Conservation (phyloP, 2,797 vertebrate species). For the Orientallactaga sibirica region DNA sequence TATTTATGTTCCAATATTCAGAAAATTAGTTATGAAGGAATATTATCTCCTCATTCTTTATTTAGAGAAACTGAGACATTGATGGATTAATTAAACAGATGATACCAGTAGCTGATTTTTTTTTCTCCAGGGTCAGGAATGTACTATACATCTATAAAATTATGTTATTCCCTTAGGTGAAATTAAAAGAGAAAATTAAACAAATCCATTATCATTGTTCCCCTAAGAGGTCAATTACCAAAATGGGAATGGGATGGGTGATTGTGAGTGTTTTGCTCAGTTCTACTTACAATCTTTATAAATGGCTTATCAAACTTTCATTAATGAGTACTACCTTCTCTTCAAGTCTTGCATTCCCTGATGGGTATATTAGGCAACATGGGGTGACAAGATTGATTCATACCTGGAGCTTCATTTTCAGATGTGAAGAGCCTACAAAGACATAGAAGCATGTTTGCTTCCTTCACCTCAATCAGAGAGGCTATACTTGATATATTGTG, state of each 20-base stretch:
- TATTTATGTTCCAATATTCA: conserved; percentile 11
- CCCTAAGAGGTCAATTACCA: conserved; percentile 5
- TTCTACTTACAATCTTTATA: not conserved
- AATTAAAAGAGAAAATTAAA: conserved; percentile 62
- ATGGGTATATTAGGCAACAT: not conserved
- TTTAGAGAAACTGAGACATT: conserved; percentile 55
- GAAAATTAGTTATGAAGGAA: conserved; percentile 35
- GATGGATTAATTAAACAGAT: conserved; percentile 54
- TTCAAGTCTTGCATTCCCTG: not conserved
- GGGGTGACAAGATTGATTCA: not conserved
- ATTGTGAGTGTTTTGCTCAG: not conserved
- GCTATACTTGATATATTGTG: not conserved
- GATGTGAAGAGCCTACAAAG: conserved; percentile 6
- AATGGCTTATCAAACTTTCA: not conserved
- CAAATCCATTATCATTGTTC: conserved; percentile 42
- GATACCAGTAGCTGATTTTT: not conserved
- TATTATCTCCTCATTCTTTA: not conserved
- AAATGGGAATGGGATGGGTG: not conserved
- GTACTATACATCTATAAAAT: conserved; percentile 10
- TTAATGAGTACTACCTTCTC: not conserved
- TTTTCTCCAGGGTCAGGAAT: not conserved
- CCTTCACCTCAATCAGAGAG: not conserved
- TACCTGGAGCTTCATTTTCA: conserved; percentile 12
- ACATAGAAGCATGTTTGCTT: not conserved
- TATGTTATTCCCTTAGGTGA: conserved; percentile 29